Percentiles rank a stretch among this genome's conserved stretches.
Evolutionary conservation across 2,113 vertebrate species (phyloP).

Genomic region (Xenus cinereus): DNA sequence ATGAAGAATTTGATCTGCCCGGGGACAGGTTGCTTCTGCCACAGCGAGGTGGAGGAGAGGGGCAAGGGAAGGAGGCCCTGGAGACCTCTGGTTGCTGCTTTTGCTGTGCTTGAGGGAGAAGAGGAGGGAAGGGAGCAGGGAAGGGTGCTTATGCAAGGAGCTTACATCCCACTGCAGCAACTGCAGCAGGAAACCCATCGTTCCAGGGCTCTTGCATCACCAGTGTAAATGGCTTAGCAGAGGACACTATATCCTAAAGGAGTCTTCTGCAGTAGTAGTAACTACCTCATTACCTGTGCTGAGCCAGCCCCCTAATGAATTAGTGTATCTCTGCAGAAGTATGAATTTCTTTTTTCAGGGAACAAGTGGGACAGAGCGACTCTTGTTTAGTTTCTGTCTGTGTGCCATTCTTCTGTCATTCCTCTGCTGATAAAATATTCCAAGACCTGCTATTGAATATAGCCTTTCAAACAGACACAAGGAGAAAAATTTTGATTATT

Average conservation of each 20-base stretch:
- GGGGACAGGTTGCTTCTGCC: background rate
- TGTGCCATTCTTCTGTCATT: background rate
- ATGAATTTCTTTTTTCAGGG: background rate
- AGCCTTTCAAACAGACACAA: background rate
- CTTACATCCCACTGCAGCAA: background rate
- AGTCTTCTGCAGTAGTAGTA: background rate
- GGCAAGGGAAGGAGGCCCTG: background rate
- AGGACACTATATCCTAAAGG: background rate
- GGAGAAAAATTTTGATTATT: background rate
- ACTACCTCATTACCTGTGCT: background rate
- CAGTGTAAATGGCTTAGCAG: background rate
- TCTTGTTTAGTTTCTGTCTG: background rate
- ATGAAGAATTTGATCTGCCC: background rate
- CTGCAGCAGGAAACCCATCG: background rate
- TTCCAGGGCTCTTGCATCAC: background rate
- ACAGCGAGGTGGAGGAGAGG: background rate
- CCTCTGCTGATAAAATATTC: background rate
- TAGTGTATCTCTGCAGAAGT: background rate
- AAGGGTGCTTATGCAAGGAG: background rate
- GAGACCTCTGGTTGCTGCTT: background rate
- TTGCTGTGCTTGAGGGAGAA: rapidly evolving
- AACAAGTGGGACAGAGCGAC: background rate
- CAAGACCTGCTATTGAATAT: background rate
- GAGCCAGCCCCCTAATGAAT: background rate
- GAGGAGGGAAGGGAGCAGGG: background rate